These are phyloP conservation scores for Gavia stellata DNA, from an alignment of 2,113 vertebrate genomes.

Conservation along the genomic window DNA sequence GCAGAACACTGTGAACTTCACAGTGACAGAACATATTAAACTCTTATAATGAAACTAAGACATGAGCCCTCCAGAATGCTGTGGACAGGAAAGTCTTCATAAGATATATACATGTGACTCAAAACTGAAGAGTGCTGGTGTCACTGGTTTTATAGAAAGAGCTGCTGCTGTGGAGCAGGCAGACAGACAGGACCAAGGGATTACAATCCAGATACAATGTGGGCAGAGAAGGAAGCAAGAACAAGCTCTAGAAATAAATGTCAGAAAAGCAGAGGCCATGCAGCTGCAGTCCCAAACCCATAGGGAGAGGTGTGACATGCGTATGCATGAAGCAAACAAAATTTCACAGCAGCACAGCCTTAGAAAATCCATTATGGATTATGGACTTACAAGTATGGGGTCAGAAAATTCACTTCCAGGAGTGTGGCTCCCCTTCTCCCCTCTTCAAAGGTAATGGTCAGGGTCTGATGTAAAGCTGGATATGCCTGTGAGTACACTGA, in stretches of 20 bases:
- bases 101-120: not conserved
- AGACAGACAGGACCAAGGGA: not conserved
- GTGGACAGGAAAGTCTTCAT: not conserved
- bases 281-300: not conserved
- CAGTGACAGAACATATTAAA: not conserved
- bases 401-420: not conserved
- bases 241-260: not conserved
- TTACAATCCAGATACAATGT: not conserved
- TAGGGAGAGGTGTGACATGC: not conserved
- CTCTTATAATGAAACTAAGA: not conserved
- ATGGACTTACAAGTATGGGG: not conserved
- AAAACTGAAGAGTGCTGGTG: not conserved
- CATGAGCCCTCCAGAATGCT: not conserved
- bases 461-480: not conserved
- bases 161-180: not conserved
- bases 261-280: not conserved
- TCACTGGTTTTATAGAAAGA: not conserved
- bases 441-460: not conserved
- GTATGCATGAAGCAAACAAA: not conserved
- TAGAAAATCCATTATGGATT: not conserved
- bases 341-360: not conserved
- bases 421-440: accelerated
- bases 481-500: not conserved
- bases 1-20: not conserved
- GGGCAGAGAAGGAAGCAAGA: not conserved